Evolutionary conservation across 2,797 vertebrate genomes (phyloP).

Genomic region (Dermochelys coriacea): DNA sequence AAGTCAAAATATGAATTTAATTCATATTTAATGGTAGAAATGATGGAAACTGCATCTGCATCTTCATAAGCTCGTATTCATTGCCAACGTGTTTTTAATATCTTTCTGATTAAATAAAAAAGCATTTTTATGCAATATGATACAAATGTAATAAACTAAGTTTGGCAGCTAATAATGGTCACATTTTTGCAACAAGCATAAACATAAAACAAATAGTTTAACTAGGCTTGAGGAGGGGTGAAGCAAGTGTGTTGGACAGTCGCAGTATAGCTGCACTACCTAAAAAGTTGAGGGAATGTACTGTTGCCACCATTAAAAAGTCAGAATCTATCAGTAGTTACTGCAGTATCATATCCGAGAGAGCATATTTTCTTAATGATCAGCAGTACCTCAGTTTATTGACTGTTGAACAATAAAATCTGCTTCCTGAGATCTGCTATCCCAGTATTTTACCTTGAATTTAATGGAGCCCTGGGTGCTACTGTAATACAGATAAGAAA

Average conservation of each 20-base stretch:
- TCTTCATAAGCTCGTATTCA: neutral
- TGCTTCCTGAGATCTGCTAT: slow-evolving; percentile 60
- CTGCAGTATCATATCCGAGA: slow-evolving; percentile 4
- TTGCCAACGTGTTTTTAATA: slow-evolving; percentile 28
- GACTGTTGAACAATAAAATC: slow-evolving; percentile 62
- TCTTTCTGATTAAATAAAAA: slow-evolving; percentile 36
- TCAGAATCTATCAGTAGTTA: slow-evolving; percentile 25
- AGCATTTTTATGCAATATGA: neutral
- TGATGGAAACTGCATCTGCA: slow-evolving; percentile 34
- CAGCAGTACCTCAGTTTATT: slow-evolving; percentile 21
- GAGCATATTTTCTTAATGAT: neutral
- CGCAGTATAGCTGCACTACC: accelerated
- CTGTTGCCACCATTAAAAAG: slow-evolving; percentile 15
- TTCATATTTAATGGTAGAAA: slow-evolving; percentile 13
- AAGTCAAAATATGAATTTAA: slow-evolving; percentile 37
- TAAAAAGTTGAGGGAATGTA: neutral
- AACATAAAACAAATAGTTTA: slow-evolving; percentile 11
- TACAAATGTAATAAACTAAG: slow-evolving; percentile 14
- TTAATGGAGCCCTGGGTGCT: neutral
- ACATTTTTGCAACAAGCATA: neutral
- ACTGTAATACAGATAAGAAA: slow-evolving; percentile 46
- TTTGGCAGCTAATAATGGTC: slow-evolving; percentile 1
- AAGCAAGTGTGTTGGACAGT: neutral
- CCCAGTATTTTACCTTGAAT: slow-evolving; percentile 47
- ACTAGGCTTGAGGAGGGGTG: neutral